Percentiles rank a stretch among this genome's conserved stretches.
phyloP scores from a whole-genome alignment of 2,888 invertebrate genomes.

The Abscondita cerata region DNA sequence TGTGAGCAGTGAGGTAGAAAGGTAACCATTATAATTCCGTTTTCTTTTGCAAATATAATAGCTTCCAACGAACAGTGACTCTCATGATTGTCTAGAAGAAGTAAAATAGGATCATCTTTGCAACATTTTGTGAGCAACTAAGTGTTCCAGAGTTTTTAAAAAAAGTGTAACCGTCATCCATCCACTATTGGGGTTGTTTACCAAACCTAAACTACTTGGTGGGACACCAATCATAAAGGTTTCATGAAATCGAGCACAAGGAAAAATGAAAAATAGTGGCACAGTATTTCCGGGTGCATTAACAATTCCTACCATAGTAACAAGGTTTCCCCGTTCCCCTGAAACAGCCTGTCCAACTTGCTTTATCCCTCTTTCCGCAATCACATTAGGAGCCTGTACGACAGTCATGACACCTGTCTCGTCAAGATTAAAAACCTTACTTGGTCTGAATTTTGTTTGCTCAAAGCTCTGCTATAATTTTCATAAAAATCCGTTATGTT shows the following conservation, averaged over 20 bases:
- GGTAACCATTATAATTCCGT: constrained; percentile 46
- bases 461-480: constrained; percentile 25
- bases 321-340: too few species aligned
- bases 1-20: too few species aligned
- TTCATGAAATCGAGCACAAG: constrained; percentile 38
- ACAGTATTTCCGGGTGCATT: too few species aligned
- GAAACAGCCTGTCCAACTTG: constrained; percentile 36
- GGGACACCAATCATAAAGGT: too few species aligned
- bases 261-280: constrained; percentile 44
- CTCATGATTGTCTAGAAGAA: constrained; percentile 27
- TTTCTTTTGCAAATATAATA: constrained; percentile 44
- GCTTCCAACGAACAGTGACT: constrained; percentile 30
- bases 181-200: constrained; percentile 44
- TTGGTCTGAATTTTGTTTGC: constrained; percentile 25
- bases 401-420: constrained; percentile 45
- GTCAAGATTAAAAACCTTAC: constrained; percentile 41
- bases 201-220: constrained; percentile 40
- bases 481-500: constrained; percentile 15
- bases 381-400: constrained; percentile 34
- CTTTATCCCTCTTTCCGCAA: constrained; percentile 35
- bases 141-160: constrained; percentile 41
- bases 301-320: too few species aligned
- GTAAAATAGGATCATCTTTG: constrained; percentile 35
- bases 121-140: constrained; percentile 32
- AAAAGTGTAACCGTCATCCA: constrained; percentile 47